Evolutionary conservation across 2,888 invertebrate species (phyloP), one percentile per base, ranked within the genome.

Genomic region (Stenodera caucasica): DNA sequence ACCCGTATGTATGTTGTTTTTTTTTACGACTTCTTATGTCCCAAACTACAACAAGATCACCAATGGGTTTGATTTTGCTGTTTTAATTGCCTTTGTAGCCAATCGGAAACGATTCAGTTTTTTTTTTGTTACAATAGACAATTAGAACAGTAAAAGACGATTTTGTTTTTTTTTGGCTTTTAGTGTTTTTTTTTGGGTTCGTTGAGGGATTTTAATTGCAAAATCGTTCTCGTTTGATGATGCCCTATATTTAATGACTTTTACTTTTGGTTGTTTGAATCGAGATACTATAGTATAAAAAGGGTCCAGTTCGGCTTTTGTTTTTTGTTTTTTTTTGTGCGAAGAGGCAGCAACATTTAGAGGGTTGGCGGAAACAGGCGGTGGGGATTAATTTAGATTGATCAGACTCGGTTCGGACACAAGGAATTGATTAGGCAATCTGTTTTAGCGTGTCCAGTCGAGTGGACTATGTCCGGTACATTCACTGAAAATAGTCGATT

Each of bases 351-450:
- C 71, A 72, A 71, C 78, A 75, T 78, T 79, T 78, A 78, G 77
- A 76, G 67, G 73, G 71, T 63, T 58, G 65, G 40, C 58, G 58
- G 58, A 61, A 66, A 66, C 68, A 76, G 75, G 76, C 75, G 76
- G 76, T 72, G 78, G 79, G 80, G 80, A 81, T 81, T 81, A 81
- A 81, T 81, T 81, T 81, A 80, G 81, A 81, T 81, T 81, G 81
- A 81, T 81, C 80, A 79, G 79, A 80, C 77, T 76, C 79, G 78
- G 78, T 74, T 75, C 75, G 80, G 80, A 81, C 81, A 80, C 80
- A 79, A 80, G 79, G 81, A 81, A 81, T 81, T 81, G 81, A 81
- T 81, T 81, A 81, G 81, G 80, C 81, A 81, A 81, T 81, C 80
- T 81, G 81, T 81, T 81, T 80, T 79, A 79, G 77, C 78, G 80